Evolutionary conservation across 2,113 vertebrate species (phyloP), one percentile per base, ranked within the genome.

Genomic region (Himantopus leucocephalus): DNA sequence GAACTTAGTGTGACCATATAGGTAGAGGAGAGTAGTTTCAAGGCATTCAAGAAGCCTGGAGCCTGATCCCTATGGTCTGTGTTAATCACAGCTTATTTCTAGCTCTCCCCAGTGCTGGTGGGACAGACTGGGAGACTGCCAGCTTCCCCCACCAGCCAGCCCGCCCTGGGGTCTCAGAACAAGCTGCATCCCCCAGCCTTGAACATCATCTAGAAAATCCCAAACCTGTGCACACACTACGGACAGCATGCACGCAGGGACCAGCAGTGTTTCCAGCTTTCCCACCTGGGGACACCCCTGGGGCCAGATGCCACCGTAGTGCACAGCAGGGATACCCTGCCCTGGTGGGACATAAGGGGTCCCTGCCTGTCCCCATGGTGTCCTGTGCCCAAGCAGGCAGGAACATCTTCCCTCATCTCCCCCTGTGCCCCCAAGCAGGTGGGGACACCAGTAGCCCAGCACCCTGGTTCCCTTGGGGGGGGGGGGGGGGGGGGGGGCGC

Each of bases 201-300:
- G 7, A 13, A 37, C 37, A 10, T 9, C 29, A 52, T 10, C 63
- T 48, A 12, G 45, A 78, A 50, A 19, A 39, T 30, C 70, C 45
- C 5, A 8, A n/a, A 23, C 3, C 6, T 9, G 13, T 3, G 37
- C 21, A 10, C n/a, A 11, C 0, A 2, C 56, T 29, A 17, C 1
- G 11, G 56, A n/a, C 71, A 50, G 14, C 7, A 14, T 2, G 13
- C 48, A 17, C 27, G 6, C 56, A 14, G 67, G 14, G 27, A 34
- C 4, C 7, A 12, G 27, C 0, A 0, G 9, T 4, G 6, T 39
- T 48, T 50, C n/a, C 83, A 85, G 17, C 39, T 52, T 39, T 60
- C 63, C 47, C 48, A 21, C 37, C 34, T 19, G 39, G 32, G 30
- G 12, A 72, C 19, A 24, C 26, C 7, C 47, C 12, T 10, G 41